A percentile compares a stretch with the other conserved stretches of the same genome.
Conservation (phyloP, 2,113 vertebrate genomes). For the Galemys pyrenaicus region DNA sequence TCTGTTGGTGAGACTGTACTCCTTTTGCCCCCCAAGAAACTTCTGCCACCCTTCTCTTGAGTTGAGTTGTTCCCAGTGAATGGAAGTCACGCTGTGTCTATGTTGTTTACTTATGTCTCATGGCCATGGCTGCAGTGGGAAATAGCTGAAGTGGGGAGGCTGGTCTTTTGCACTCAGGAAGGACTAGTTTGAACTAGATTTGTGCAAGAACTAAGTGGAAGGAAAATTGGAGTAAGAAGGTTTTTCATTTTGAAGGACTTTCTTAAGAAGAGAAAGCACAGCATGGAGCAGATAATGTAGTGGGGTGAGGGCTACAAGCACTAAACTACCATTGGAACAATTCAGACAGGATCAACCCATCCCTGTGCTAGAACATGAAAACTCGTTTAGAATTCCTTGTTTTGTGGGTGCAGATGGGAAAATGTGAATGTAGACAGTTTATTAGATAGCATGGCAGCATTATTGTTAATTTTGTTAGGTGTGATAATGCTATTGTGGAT, state of each 20-base stretch:
- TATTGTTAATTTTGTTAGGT: not conserved
- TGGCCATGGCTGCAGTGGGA: not conserved
- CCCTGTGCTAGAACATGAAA: not conserved
- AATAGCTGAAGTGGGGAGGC: not conserved
- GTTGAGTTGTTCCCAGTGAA: not conserved
- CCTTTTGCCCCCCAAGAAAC: not conserved
- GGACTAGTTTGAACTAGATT: constrained; percentile 15
- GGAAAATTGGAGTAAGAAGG: not conserved
- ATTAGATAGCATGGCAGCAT: not conserved
- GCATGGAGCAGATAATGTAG: not conserved
- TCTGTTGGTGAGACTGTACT: not conserved
- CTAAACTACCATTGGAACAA: not conserved
- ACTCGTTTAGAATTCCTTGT: not conserved
- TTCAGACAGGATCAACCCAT: not conserved
- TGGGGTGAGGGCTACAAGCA: not conserved
- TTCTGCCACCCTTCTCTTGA: not conserved
- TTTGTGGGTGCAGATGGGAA: not conserved
- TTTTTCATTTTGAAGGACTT: constrained; percentile 41
- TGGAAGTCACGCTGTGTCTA: not conserved
- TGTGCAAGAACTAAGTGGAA: not conserved
- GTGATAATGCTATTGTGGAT: not conserved
- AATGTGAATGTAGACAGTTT: constrained; percentile 22
- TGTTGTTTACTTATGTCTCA: not conserved
- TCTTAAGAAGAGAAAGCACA: not conserved
- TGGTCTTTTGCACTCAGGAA: not conserved